Evolutionary conservation across 2,113 vertebrate genomes (phyloP), one percentile per base, ranked within the genome.

Genomic region (Tachysurus vachellii): DNA sequence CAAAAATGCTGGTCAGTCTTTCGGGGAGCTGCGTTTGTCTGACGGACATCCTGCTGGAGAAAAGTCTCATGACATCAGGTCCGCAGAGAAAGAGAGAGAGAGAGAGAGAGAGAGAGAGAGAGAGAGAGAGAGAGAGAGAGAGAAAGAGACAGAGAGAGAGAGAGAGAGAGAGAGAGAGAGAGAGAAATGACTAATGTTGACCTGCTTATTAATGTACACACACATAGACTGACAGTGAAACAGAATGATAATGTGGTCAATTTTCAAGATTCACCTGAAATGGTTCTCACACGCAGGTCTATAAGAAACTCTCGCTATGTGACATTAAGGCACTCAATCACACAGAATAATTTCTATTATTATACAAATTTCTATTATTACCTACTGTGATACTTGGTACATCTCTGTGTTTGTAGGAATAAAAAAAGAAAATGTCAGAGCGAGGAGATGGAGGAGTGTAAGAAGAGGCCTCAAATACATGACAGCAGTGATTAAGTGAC

Each of bases 11-110:
- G 64, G 42, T 62, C 64, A 61, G 54, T 80, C 85, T 81, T 80
- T 73, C 36, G 36, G 28, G 76, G 28, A 5, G 77, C 47, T 76
- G 66, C 79, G 85, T 85, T 84, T 59, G 83, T 84, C 70, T 86
- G 80, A 81, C n/a, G 4, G 73, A 84, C 47, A 84, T 89, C 89
- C 89, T 89, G 89, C 86, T 85, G 86, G 80, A 85, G 73, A 36
- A 77, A 75, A 70, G 80, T 89, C 86, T 84, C 80, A 83, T 16
- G 61, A 83, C 86, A 83, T 89, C 79, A 73, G 59, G 53, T 83
- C 77, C 8, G n/a, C 16, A 81, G 54, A 56, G 31, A 85, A 73
- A 28, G 61, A 62, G 44, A 73, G 53, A 28, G 56, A 85, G 36
- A 61, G 70, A 50, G 42, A 36, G 36, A 36, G 36, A 36, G 36